Evolutionary conservation across 2,113 vertebrate genomes (phyloP).

Genomic region (Sinosuthora webbiana): DNA sequence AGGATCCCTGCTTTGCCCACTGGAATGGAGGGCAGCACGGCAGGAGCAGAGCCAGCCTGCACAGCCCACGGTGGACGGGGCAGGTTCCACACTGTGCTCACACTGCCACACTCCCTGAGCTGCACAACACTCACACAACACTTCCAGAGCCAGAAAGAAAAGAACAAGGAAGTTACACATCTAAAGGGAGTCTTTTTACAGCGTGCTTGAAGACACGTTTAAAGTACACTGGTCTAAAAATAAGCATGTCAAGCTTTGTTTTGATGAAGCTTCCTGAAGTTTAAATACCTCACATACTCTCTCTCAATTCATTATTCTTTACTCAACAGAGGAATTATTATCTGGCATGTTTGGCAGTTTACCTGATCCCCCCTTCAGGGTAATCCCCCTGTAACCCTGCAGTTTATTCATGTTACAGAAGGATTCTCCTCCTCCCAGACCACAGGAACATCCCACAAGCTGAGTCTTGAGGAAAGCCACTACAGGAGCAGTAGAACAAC

Average conservation of each 20-base stretch:
- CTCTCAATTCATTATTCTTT: background rate
- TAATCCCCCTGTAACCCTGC: background rate
- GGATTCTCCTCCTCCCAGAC: background rate
- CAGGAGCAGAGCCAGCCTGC: background rate
- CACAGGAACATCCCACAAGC: background rate
- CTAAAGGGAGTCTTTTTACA: background rate
- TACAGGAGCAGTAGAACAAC: background rate
- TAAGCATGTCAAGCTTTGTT: fast-evolving
- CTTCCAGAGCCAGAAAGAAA: background rate
- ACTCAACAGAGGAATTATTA: background rate
- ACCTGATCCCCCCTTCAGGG: background rate
- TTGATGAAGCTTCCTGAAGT: background rate
- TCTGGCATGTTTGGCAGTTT: background rate
- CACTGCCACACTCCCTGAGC: background rate
- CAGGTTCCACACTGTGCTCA: background rate
- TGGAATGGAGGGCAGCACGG: background rate
- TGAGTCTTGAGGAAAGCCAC: background rate
- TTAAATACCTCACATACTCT: background rate
- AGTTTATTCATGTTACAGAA: background rate
- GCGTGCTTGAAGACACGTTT: background rate
- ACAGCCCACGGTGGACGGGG: fast-evolving
- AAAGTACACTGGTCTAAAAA: background rate
- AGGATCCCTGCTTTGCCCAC: background rate
- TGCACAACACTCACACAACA: background rate
- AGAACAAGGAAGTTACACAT: background rate